phyloP scores from a whole-genome alignment of 2,113 vertebrate genomes.

The Marmota monax region DNA sequence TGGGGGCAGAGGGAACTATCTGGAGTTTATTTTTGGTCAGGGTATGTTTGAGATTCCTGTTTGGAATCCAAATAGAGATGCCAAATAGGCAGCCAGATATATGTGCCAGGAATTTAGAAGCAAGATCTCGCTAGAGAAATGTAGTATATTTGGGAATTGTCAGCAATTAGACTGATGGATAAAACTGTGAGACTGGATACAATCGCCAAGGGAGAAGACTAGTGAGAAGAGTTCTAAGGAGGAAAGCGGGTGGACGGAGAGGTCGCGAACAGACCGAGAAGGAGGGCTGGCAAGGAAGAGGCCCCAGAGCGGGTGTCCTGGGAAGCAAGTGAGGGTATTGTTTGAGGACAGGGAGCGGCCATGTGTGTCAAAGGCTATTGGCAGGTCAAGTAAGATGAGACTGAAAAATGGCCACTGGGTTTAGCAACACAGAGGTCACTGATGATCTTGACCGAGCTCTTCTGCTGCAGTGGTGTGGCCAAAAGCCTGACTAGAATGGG shows the following conservation, averaged over 20 bases:
- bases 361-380: neutral
- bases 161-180: neutral
- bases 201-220: neutral
- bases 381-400: neutral
- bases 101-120: neutral
- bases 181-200: neutral
- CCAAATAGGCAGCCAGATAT: neutral
- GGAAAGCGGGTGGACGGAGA: neutral
- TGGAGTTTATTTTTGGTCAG: neutral
- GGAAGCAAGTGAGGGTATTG: neutral
- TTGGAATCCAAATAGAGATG: conserved; percentile 18
- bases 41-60: neutral
- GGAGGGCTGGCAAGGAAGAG: neutral
- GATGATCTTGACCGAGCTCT: neutral
- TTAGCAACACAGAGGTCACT: neutral
- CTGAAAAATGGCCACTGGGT: neutral
- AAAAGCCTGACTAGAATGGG: too few species aligned
- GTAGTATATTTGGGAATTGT: neutral
- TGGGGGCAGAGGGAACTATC: neutral
- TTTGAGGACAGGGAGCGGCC: too few species aligned
- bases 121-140: neutral
- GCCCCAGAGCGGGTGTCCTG: neutral
- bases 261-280: neutral
- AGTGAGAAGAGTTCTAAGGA: neutral
- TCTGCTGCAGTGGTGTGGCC: neutral